Evolutionary conservation across 2,113 vertebrate species (phyloP), one percentile per base, ranked within the genome.

Genomic region (Trogon melanurus): DNA sequence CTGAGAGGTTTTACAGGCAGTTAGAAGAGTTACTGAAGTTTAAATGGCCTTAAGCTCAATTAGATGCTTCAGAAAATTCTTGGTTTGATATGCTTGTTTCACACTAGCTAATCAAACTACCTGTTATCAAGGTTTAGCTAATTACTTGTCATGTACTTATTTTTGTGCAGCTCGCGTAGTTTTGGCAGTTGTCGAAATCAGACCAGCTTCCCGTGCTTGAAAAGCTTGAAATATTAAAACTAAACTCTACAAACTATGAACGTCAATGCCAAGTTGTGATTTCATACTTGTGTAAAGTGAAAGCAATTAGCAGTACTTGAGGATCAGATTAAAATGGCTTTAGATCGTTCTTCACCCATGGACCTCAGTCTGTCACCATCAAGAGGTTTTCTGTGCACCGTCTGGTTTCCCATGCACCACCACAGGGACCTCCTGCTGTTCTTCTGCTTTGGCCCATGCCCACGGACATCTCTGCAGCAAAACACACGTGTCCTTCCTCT

Each of bases 81-180:
- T 54, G 29, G 8, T 22, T 91, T 96, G 72, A 79, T 96, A 67
- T 50, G 26, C 65, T 85, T 75, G 17, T 54, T 67, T 87, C 81
- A 85, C 51, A 69, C 38, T 48, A 95, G 48, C 26, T 95, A 51
- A 92, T 79, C 90, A 94, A 96, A 81, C 64, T 87, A 72, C 22
- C 44, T 88, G 29, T 36, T 66, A 38, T 23, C 93, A 89, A 93
- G 75, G 50, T 79, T 85, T 91, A 41, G 48, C 56, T 96, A 92
- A 97, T 97, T 94, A 88, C 75, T 93, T 83, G 61, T 30, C 30
- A 56, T 58, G 41, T 72, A 85, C 70, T 93, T 97, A 79, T 88
- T 92, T 97, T 86, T 94, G 57, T 84, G 26, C 36, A 72, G 34
- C 85, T 94, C 71, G 62, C 70, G 65, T 73, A 70, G 41, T 79